Percentiles rank a stretch among this genome's conserved stretches.
Evolutionary conservation across 2,888 invertebrate species (phyloP).

Genomic region (Elmis aenea): DNA sequence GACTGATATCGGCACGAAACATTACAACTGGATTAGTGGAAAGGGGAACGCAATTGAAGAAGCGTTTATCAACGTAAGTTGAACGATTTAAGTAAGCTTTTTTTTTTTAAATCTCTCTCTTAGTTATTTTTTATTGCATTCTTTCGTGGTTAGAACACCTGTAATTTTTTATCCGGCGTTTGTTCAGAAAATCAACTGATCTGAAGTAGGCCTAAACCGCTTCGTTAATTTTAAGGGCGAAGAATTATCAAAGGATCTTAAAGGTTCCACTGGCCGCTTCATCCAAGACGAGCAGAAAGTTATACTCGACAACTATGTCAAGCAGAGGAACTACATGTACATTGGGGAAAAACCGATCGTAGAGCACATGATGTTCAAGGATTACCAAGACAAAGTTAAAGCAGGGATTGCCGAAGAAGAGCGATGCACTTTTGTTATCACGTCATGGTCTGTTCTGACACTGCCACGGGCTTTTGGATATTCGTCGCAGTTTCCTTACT

Average conservation of each 20-base stretch:
- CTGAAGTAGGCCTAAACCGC: too few relatives aligned
- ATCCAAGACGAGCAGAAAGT: conserved; percentile 37
- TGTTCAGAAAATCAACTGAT: neutral
- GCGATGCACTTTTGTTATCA: conserved; percentile 68
- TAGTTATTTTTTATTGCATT: too few relatives aligned
- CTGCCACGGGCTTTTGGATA: conserved; percentile 65
- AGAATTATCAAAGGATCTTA: neutral
- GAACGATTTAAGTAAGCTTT: neutral
- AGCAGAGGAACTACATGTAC: conserved; percentile 48
- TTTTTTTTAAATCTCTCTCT: too few relatives aligned
- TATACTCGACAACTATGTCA: conserved; percentile 42
- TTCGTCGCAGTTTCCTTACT: conserved; percentile 53
- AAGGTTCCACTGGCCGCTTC: conserved; percentile 27
- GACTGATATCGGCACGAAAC: conserved; percentile 60
- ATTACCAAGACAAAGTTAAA: conserved; percentile 57
- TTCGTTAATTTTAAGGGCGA: neutral
- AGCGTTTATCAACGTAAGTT: conserved; percentile 53
- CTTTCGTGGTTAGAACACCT: too few relatives aligned
- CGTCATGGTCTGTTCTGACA: conserved; percentile 58
- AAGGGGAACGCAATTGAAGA: conserved; percentile 67
- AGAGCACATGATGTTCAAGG: conserved; percentile 60
- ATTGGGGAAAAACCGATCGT: conserved; percentile 61
- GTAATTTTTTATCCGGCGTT: too few relatives aligned
- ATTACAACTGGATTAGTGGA: conserved; percentile 66
- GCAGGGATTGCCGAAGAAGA: conserved; percentile 51